A percentile compares a stretch with the other conserved stretches of the same genome.
These are phyloP conservation scores for Diplolepis rosae DNA, from an alignment of 2,888 invertebrate species.

Conservation along the genomic window DNA sequence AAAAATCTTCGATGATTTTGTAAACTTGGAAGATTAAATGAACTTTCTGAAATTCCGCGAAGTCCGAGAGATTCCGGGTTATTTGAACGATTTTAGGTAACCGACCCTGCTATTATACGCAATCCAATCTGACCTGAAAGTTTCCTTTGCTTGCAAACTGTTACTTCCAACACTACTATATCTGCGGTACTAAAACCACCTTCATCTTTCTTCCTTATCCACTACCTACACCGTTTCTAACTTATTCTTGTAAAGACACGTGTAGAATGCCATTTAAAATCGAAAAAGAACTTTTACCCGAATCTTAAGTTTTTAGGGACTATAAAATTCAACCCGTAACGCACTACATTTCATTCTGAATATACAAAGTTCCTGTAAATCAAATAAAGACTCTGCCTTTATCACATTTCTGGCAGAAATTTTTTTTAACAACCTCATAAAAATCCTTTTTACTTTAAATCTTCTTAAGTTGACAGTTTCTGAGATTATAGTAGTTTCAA, in stretches of 20 bases:
- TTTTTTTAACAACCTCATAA: too few species aligned
- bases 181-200: conserved; percentile 17
- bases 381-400: not conserved
- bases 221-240: conserved; percentile 6
- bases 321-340: not conserved
- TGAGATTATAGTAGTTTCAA: too few species aligned
- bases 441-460: too few species aligned
- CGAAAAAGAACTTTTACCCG: not conserved
- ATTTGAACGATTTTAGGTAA: conserved; percentile 8
- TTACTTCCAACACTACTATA: conserved; percentile 12
- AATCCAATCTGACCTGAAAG: not conserved
- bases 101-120: conserved; percentile 20
- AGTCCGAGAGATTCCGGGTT: not conserved
- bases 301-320: not conserved
- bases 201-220: conserved; percentile 9
- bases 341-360: not conserved
- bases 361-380: not conserved
- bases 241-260: not conserved
- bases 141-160: conserved; percentile 18
- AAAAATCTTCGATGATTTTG: conserved; percentile 10
- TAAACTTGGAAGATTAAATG: not conserved
- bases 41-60: conserved; percentile 8
- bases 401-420: not conserved
- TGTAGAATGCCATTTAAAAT: conserved; percentile 10
- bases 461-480: too few species aligned